Evolutionary conservation across 1,140 invertebrate genomes (phyloP), one percentile per base, ranked within the genome.

Genomic region (Listronotus bonariensis): DNA sequence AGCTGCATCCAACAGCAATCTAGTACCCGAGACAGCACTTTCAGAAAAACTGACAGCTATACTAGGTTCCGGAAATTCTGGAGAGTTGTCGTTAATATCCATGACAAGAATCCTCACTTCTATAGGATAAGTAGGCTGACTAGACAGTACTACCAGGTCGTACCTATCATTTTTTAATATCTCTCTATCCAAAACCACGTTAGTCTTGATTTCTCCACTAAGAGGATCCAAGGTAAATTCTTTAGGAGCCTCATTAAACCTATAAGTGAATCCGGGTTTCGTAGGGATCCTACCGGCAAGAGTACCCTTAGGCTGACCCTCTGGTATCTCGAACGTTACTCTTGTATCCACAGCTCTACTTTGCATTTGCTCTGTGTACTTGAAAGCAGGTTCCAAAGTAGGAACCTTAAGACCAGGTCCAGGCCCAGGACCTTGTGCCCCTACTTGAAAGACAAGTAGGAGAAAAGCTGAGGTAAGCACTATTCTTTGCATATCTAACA

Each of bases 81-180:
- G 93, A 20, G 88, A 83, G 80, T 96, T 94, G 79, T 96, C 94
- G 78, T 96, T 96, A 15, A 95, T 85, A 77, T 97, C 93, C 0
- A 89, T 78, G 1, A 97, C 90, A 11, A 88, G 80, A 62, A 96
- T 92, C 61, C 92, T 82, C 10, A 97, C 93, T 79, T 96, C 93
- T 56, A 96, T 93, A 0, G 93, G 93, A 78, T 96, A 96, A 0
- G 93, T 96, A 3, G 94, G 93, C 74, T 95, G 92, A 74, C 92
- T 95, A 9, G 92, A 95, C 14, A 96, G 81, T 3, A 96, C 89
- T 14, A 96, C 93, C 53, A 96, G 82, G 73, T 95, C 93, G 77
- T 93, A 95, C 26, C 91, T 84, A 72, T 95, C 92, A 66, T 84
- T 89, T 18, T 77, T 72, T 49, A 94, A 80, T 5, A 84, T 83